A percentile compares a stretch with the other conserved stretches of the same genome.
phyloP scores from a whole-genome alignment of 2,888 invertebrate species.

The Tortricodes alternella region DNA sequence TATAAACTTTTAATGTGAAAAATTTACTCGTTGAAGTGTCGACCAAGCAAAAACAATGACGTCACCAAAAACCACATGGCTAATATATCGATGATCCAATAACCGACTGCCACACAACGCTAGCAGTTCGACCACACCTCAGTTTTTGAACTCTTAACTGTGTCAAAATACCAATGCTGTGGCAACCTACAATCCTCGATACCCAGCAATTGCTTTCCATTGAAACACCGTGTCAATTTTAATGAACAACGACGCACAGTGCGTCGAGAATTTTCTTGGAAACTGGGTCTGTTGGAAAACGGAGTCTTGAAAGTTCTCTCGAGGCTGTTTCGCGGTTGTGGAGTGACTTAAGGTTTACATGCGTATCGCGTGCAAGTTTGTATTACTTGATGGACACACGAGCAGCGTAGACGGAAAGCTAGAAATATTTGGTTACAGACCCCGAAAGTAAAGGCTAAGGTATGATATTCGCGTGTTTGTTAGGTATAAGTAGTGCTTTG shows the following conservation, averaged over 20 bases:
- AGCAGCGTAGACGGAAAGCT: slow-evolving; percentile 28
- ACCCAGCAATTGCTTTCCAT: slow-evolving; percentile 30
- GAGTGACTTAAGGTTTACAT: slow-evolving; percentile 60
- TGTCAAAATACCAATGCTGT: slow-evolving; percentile 59
- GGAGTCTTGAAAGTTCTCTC: slow-evolving; percentile 41
- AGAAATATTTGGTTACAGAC: not conserved
- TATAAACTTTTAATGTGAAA: no score
- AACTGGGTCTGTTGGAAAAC: slow-evolving; percentile 28
- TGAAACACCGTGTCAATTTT: slow-evolving; percentile 9
- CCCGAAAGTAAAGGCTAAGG: no score
- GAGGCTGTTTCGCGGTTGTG: slow-evolving; percentile 68
- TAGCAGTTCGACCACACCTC: slow-evolving; percentile 47
- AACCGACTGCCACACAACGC: slow-evolving; percentile 38
- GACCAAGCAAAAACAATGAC: not conserved
- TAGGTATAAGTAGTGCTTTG: no score
- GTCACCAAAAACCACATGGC: not conserved
- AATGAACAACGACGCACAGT: slow-evolving; percentile 26
- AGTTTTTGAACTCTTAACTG: slow-evolving; percentile 52
- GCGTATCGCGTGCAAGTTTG: slow-evolving; percentile 59
- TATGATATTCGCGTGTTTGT: no score
- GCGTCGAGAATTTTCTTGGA: not conserved
- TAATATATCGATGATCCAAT: slow-evolving; percentile 9
- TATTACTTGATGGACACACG: slow-evolving; percentile 50
- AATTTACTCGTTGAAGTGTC: not conserved
- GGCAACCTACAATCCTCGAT: slow-evolving; percentile 8